These are phyloP conservation scores for Donacobius atricapilla DNA, from an alignment of 2,113 vertebrate species.

Conservation along the genomic window DNA sequence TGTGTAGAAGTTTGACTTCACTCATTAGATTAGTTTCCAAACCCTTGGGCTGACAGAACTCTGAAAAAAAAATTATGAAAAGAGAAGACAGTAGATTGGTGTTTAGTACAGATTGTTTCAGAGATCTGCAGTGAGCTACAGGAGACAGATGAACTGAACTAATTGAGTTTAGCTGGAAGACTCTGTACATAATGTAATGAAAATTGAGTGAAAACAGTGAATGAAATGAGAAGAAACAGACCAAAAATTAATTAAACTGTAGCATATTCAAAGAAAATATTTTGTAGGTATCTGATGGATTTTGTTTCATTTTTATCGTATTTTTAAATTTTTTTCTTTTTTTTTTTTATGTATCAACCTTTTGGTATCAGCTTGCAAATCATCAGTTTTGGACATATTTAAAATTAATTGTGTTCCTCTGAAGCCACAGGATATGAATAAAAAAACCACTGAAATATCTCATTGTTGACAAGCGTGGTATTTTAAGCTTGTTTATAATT, in stretches of 20 bases:
- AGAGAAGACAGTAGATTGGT: neutral
- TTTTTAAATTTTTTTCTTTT: neutral
- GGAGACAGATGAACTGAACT: neutral
- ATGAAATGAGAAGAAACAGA: neutral
- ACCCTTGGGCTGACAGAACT: neutral
- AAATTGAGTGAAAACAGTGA: neutral
- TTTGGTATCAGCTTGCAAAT: neutral
- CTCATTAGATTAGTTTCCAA: conserved; percentile 18
- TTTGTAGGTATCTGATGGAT: neutral
- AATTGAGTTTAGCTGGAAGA: neutral
- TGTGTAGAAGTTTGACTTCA: neutral
- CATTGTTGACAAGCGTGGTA: neutral
- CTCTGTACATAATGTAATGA: neutral
- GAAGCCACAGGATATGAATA: neutral
- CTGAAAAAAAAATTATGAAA: neutral
- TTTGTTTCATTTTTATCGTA: neutral
- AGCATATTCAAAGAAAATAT: neutral
- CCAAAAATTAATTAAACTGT: neutral
- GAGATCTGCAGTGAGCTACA: neutral
- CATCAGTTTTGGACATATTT: neutral
- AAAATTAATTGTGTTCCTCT: neutral
- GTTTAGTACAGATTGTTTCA: neutral
- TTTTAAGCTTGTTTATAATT: neutral
- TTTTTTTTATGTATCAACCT: neutral
- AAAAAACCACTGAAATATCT: neutral